Percentiles rank a stretch among this genome's conserved stretches.
Conservation (phyloP, 2,888 invertebrate species). For the Drosophila neutralis region DNA sequence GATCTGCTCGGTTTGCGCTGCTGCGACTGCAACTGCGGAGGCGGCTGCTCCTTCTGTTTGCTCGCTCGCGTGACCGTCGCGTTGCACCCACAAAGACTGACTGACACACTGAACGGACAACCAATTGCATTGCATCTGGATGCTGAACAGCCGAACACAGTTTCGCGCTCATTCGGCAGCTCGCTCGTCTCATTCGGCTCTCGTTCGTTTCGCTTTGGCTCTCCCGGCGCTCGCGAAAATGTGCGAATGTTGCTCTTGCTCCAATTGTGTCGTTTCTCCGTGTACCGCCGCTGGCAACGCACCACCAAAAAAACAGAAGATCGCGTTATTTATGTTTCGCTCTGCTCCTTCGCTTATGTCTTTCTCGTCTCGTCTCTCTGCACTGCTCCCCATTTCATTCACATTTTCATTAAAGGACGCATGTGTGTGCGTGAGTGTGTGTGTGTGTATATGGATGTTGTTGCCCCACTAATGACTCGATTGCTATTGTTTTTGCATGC, state of each 20-base stretch:
- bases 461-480: conserved; percentile 41
- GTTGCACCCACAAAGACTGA: conserved; percentile 76
- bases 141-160: conserved; percentile 47
- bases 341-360: conserved; percentile 32
- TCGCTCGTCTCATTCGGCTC: conserved; percentile 21
- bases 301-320: conserved; percentile 57
- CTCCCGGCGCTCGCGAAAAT: conserved; percentile 19
- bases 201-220: conserved; percentile 22
- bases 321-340: conserved; percentile 61
- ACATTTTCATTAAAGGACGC: conserved; percentile 71
- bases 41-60: conserved; percentile 27
- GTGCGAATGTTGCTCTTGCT: conserved; percentile 45
- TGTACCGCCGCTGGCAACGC: conserved; percentile 21
- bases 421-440: conserved; percentile 13
- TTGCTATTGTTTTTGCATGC: conserved; percentile 66
- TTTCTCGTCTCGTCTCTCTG: conserved; percentile 13
- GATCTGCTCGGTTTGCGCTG: conserved; percentile 7
- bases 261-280: conserved; percentile 56
- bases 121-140: conserved; percentile 68
- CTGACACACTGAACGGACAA: conserved; percentile 63
- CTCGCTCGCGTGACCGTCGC: conserved; percentile 55
- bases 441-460: not conserved
- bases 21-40: conserved; percentile 4
- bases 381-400: conserved; percentile 52
- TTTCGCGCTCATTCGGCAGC: conserved; percentile 17